phyloP scores from a whole-genome alignment of 2,797 vertebrate genomes.

The Oreonectes daqikongensis region DNA sequence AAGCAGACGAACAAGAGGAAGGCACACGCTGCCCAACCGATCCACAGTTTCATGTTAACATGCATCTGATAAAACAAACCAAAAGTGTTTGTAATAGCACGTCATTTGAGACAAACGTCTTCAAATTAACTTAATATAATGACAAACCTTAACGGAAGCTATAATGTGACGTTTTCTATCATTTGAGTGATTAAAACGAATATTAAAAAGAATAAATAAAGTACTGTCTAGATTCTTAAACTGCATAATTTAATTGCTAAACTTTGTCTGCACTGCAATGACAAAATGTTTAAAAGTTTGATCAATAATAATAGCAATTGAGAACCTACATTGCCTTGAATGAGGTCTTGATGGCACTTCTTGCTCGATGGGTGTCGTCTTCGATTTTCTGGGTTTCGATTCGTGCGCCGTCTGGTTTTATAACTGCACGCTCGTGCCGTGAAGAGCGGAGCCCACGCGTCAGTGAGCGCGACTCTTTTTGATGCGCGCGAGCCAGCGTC shows the following conservation, averaged over 20 bases:
- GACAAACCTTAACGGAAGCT: not conserved
- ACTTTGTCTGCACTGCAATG: not conserved
- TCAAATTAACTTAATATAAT: not conserved
- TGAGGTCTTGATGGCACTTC: constrained; percentile 12
- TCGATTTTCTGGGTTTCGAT: constrained; percentile 24
- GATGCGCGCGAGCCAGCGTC: constrained; percentile 37
- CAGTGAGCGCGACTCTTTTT: constrained; percentile 27
- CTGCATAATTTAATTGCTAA: not conserved
- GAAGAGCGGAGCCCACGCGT: constrained; percentile 30
- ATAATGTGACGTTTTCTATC: not conserved
- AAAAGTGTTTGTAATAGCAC: not conserved
- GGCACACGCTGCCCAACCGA: constrained; percentile 83
- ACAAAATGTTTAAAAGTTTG: not conserved
- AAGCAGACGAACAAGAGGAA: constrained; percentile 89
- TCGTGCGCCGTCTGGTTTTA: constrained; percentile 45
- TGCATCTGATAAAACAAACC: constrained; percentile 80
- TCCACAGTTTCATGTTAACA: constrained; percentile 82
- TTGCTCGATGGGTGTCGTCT: constrained; percentile 7
- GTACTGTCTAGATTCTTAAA: not conserved
- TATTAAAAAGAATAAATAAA: not conserved
- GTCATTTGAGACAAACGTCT: not conserved
- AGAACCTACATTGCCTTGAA: constrained; percentile 26
- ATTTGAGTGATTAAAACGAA: not conserved
- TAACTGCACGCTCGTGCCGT: constrained; percentile 30
- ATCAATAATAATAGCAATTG: not conserved